Base-by-base conservation (phyloP, 2,113 vertebrate species). In the Dasyornis broadbenti region DNA sequence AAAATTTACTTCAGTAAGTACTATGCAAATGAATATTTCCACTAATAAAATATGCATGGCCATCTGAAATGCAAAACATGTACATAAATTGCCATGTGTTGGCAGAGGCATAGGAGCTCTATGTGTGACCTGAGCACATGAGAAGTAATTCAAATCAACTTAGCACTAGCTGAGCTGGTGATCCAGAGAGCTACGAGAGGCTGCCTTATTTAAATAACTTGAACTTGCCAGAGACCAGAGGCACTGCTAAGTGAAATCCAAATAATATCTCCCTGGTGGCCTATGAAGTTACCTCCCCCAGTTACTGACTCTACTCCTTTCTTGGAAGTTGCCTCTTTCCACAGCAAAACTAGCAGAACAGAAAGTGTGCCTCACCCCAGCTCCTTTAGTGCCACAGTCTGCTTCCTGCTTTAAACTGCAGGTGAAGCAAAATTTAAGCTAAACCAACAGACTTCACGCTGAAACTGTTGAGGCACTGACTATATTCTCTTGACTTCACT, bases 1-100 rank as follows among this genome's bases (percentile, higher is more conserved):
- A 93, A 97, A 82, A 90, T 72, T 72, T 94, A 65, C 92, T 99
- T 98, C 95, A 82, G 98, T 99, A 97, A 99, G 98, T 98, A 97
- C 96, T 57, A 83, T 56, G 52, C 85, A 87, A 76, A 93, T 57
- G 13, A 90, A 10, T 85, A 28, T 88, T 92, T 87, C 44, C 76
- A 75, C 72, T 93, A 45, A 84, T 82, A 66, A 93, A 93, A 93
- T 81, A 76, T 64, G 56, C n/a, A 82, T 53, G 72, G 66, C 2
- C 27, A 40, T 59, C 89, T 91, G 69, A 68, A 85, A 90, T 86
- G 89, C 94, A 94, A 91, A 94, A 24, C 7, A 22, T 15, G 35
- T 53, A 27, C 53, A 45, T 64, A 81, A 71, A 80, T 49, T 65
- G 82, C 50, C 0, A 0, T 39, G 57, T 53, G 33, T 44, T 56